Percentiles rank a stretch among this genome's conserved stretches.
phyloP scores from a whole-genome alignment of 2,888 invertebrate genomes.

The Zaprionus lineosus region DNA sequence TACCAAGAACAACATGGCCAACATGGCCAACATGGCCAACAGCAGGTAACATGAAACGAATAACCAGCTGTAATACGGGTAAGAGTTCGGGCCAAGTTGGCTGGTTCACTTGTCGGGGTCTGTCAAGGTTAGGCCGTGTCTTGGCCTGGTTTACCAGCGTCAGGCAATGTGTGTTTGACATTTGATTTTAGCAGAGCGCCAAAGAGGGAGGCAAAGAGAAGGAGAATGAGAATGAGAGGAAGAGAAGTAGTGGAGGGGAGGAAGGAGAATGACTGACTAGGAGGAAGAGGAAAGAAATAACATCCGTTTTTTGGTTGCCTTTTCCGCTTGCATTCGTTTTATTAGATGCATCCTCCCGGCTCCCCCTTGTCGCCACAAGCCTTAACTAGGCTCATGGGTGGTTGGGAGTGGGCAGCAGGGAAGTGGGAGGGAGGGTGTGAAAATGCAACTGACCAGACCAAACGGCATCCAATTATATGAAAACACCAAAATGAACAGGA shows the following conservation, averaged over 20 bases:
- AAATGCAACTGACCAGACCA: slow-evolving; percentile 58
- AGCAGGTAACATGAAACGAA: slow-evolving; percentile 54
- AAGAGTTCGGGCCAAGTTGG: neutral
- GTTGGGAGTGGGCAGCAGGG: slow-evolving; percentile 13
- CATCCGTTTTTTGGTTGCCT: neutral
- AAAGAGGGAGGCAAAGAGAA: neutral
- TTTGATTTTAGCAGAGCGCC: slow-evolving; percentile 58
- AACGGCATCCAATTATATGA: slow-evolving; percentile 65
- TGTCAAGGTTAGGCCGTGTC: slow-evolving; percentile 65
- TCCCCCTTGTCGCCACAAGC: slow-evolving; percentile 9
- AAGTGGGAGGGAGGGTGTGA: too few relatives aligned
- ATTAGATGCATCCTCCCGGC: slow-evolving; percentile 15
- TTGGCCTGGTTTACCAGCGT: slow-evolving; percentile 55
- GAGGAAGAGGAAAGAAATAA: slow-evolving; percentile 3
- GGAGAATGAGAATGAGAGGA: slow-evolving; percentile 1
- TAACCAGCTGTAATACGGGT: neutral
- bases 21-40: too few relatives aligned
- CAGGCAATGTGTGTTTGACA: slow-evolving; percentile 72
- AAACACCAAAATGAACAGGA: slow-evolving; percentile 57
- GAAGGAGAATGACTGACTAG: neutral
- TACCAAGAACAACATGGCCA: too few relatives aligned
- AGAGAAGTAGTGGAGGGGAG: slow-evolving; percentile 3
- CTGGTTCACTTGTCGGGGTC: slow-evolving; percentile 36
- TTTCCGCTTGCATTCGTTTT: slow-evolving; percentile 33
- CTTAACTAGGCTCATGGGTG: neutral